Evolutionary conservation across 2,888 invertebrate genomes (phyloP), one percentile per base, ranked within the genome.

Genomic region (Acrocera orbiculus): DNA sequence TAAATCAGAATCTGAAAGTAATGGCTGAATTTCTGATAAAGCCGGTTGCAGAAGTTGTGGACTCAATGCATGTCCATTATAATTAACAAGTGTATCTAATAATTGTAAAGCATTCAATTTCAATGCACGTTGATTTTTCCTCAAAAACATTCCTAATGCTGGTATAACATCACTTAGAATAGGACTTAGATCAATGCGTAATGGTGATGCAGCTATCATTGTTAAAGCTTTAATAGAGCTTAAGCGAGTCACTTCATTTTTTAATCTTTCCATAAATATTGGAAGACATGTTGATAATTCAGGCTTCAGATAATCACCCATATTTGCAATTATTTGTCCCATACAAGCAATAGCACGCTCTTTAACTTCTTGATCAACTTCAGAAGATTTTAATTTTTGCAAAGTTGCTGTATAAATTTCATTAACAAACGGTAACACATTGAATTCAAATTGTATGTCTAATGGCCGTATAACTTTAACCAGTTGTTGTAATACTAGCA

Each of bases 331-430:
- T 31, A 95, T 78, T 58, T 93, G 89, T 10, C 93, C 92, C 79
- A 90, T 87, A 48, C 95, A 90, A 2, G 90, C 82, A 42, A 98
- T 96, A 8, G 98, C 93, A 16, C 92, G 72, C 54, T 98, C 98
- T 59, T 98, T 96, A 0, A 98, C 96, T 63, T 98, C 98, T 57
- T 98, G 96, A 64, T 98, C 98, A 52, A 96, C 92, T 55, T 98
- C 96, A 0, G 93, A 83, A 20, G 95, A 87, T 48, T 79, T 79
- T 24, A 98, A 66, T 37, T 92, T 73, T 38, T 78, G 71, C 45
- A 92, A 61, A 1, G 90, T 87, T 48, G 85, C 85, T 38, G 72
- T 67, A 59, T 93, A 95, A 53, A 85, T 75, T 36, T 76, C 73
- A 10, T 69, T 69, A 15, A 86, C 76, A 55, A 80, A 81, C n/a